These are phyloP conservation scores for Hemichromis elongatus DNA, from an alignment of 2,113 vertebrate genomes.

Conservation along the genomic window DNA sequence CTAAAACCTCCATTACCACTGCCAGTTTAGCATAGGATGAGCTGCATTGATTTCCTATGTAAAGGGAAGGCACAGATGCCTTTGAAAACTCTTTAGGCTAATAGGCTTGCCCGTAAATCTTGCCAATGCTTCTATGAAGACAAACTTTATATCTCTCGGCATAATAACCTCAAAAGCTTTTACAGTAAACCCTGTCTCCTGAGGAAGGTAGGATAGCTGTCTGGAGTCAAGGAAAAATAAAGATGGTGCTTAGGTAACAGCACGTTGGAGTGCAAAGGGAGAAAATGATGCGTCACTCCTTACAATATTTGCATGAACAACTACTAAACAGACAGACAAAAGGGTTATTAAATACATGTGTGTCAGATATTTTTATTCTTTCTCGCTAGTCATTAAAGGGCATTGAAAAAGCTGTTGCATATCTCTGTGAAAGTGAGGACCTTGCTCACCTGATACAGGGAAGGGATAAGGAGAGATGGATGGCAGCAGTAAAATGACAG, in stretches of 20 bases:
- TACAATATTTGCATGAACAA: background rate
- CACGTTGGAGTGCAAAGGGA: background rate
- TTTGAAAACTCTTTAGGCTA: background rate
- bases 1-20: background rate
- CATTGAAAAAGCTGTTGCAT: background rate
- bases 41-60: background rate
- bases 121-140: background rate
- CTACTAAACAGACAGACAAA: background rate
- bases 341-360: background rate
- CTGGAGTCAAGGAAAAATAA: background rate
- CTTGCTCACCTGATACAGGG: slow-evolving; percentile 19
- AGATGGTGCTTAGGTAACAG: background rate
- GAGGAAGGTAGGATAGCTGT: background rate
- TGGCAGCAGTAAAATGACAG: slow-evolving; percentile 42
- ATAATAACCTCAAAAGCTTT: slow-evolving; percentile 2
- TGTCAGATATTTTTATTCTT: background rate
- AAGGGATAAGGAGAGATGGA: slow-evolving; percentile 33
- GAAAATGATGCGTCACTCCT: background rate
- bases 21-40: background rate
- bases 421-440: background rate
- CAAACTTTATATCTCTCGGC: background rate
- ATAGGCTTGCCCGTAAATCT: background rate
- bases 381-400: background rate
- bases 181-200: background rate
- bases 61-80: background rate